Evolutionary conservation across 2,113 vertebrate genomes (phyloP).

Genomic region (Brienomyrus brachyistius): DNA sequence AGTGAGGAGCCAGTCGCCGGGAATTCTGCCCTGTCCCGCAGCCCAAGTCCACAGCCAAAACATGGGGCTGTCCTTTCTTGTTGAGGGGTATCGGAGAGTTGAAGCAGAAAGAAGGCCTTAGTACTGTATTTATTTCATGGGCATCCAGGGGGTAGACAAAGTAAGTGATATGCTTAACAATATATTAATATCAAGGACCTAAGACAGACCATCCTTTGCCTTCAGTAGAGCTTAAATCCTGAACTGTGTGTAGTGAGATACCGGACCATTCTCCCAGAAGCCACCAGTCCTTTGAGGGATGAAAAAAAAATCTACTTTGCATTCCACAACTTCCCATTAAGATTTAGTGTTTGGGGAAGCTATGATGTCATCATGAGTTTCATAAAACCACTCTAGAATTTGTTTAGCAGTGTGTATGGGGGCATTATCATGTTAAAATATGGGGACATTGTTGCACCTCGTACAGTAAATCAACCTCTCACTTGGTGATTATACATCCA

Average conservation of each 20-base stretch:
- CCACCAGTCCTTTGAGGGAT: neutral
- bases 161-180: neutral
- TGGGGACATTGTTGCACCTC: neutral
- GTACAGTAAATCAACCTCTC: neutral
- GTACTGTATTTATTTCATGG: neutral
- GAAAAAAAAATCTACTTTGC: neutral
- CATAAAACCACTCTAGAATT: neutral
- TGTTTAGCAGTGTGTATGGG: neutral
- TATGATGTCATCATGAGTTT: neutral
- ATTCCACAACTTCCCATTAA: neutral
- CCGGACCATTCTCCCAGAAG: neutral
- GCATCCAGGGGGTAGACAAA: neutral
- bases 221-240: neutral
- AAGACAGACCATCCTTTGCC: neutral
- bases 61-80: slow-evolving; percentile 50
- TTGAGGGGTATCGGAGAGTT: neutral
- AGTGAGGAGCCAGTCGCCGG: slow-evolving; percentile 46
- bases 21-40: slow-evolving; percentile 61
- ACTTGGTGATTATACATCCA: neutral
- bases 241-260: neutral
- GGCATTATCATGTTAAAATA: neutral
- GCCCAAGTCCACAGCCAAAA: slow-evolving; percentile 59
- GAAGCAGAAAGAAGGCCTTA: neutral
- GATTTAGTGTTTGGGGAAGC: neutral
- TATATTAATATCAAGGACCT: neutral